These are phyloP conservation scores for Choreutis nemorana DNA, from an alignment of 2,888 invertebrate species.

Conservation along the genomic window DNA sequence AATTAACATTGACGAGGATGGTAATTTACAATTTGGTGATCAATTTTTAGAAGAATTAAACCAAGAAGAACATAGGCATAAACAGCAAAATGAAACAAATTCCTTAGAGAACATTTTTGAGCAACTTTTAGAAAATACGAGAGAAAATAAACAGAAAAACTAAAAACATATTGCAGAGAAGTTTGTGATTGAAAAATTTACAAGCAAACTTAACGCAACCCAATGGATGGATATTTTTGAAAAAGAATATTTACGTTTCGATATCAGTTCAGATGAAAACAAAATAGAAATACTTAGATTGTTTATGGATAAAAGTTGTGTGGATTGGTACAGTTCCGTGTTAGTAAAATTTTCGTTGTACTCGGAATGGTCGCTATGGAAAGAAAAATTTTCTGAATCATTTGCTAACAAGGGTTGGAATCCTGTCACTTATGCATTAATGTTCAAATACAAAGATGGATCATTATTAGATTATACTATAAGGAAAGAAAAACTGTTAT, in stretches of 20 bases:
- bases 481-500: slow-evolving; percentile 1
- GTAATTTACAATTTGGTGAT: slow-evolving; percentile 5
- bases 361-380: slow-evolving; percentile 1
- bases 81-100: slow-evolving; percentile 2
- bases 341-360: slow-evolving; percentile 5
- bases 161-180: slow-evolving; percentile 14
- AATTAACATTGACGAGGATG: slow-evolving; percentile 7
- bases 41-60: slow-evolving; percentile 7
- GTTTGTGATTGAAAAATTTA: slow-evolving; percentile 20
- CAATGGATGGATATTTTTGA: slow-evolving; percentile 20
- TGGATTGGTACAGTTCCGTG: slow-evolving; percentile 15
- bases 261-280: slow-evolving; percentile 12
- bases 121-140: slow-evolving; percentile 13
- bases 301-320: slow-evolving; percentile 15
- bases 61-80: slow-evolving; percentile 3
- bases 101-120: slow-evolving; percentile 7
- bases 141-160: slow-evolving; percentile 8
- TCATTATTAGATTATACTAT: slow-evolving; percentile 1
- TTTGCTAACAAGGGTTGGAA: slow-evolving; percentile 2
- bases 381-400: neutral
- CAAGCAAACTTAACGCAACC: slow-evolving; percentile 12
- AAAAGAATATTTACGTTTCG: slow-evolving; percentile 16
- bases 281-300: slow-evolving; percentile 17
- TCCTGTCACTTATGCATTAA: neutral
- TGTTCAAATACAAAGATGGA: neutral